Evolutionary conservation across 2,797 vertebrate species (phyloP), one percentile per base, ranked within the genome.

Genomic region (Adrianichthys oophorus): DNA sequence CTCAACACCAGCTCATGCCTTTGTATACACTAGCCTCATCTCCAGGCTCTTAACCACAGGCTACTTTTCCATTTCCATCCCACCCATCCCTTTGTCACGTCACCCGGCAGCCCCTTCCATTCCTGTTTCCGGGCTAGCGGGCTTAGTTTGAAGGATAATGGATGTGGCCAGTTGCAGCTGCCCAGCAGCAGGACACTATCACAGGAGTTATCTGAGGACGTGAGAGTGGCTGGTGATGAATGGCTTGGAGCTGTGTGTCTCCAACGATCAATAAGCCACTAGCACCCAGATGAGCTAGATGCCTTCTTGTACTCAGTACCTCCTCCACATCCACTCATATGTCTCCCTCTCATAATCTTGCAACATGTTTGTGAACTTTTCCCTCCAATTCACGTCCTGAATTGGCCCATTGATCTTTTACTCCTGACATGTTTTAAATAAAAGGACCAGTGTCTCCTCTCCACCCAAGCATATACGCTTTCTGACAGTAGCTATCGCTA

Each of bases 151-250:
- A 76, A 75, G 74, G 76, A 85, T 91, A 91, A 92, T 92, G 84
- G 88, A 90, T 92, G 75, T 85, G 85, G 84, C 78, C 70, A 78
- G 84, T 84, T 85, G 80, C 87, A 85, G 83, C 86, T 82, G 82
- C 85, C 87, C 77, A 72, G 87, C 76, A 79, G 72, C 78, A 62
- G 83, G 85, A 74, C 78, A 78, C 86, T 91, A 93, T 92, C 92
- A 85, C 82, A 74, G 78, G 82, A 87, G 87, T 90, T 91, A 88
- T 91, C 82, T 87, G 62, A 80, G 76, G 85, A 89, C 85, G 87
- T 87, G 89, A 90, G 90, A 91, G 88, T 89, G 88, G 82, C 87
- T 78, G 42, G 79, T 92, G 91, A 93, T 92, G 87, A 92, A 93
- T 92, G 83, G 80, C 82, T 81, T 46, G 74, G 82, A 90, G 88